These are phyloP conservation scores for Channa argus DNA, from an alignment of 2,113 vertebrate species.

Conservation along the genomic window DNA sequence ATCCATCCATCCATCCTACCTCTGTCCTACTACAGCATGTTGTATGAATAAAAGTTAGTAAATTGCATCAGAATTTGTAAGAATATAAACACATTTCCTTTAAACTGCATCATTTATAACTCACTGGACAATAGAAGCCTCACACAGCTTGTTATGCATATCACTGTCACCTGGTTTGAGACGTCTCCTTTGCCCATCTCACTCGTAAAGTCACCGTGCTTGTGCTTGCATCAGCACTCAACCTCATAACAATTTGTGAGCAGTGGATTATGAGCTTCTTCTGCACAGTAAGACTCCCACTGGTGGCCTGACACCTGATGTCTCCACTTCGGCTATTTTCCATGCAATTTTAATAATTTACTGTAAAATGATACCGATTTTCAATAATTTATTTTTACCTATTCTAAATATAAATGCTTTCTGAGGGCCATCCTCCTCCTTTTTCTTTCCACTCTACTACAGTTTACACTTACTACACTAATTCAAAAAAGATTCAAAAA, in stretches of 20 bases:
- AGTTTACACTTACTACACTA: not conserved
- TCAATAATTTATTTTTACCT: not conserved
- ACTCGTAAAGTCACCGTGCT: constrained; percentile 63
- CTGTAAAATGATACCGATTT: constrained; percentile 34
- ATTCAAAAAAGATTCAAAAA: not conserved
- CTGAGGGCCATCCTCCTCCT: constrained; percentile 3
- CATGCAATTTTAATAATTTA: constrained; percentile 19
- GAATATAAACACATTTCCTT: not conserved
- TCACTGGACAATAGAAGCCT: not conserved
- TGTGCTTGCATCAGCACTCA: constrained; percentile 73
- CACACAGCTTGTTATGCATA: constrained; percentile 26
- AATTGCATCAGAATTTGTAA: no score
- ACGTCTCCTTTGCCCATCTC: constrained; percentile 22
- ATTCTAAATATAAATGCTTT: constrained; percentile 9
- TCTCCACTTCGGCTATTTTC: constrained; percentile 42
- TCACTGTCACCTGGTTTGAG: constrained; percentile 51
- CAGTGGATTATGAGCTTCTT: constrained; percentile 78
- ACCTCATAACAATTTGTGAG: constrained; percentile 78
- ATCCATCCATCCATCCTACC: constrained; percentile 3
- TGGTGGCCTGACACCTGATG: constrained; percentile 53
- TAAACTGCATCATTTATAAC: not conserved
- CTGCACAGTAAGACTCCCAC: constrained; percentile 58
- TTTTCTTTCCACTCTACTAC: not conserved
- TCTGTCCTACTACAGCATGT: constrained; percentile 6
- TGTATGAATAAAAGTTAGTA: no score